A percentile compares a stretch with the other conserved stretches of the same genome.
Conservation (phyloP, 1,140 invertebrate species). For the Neotoxoptera formosana region DNA sequence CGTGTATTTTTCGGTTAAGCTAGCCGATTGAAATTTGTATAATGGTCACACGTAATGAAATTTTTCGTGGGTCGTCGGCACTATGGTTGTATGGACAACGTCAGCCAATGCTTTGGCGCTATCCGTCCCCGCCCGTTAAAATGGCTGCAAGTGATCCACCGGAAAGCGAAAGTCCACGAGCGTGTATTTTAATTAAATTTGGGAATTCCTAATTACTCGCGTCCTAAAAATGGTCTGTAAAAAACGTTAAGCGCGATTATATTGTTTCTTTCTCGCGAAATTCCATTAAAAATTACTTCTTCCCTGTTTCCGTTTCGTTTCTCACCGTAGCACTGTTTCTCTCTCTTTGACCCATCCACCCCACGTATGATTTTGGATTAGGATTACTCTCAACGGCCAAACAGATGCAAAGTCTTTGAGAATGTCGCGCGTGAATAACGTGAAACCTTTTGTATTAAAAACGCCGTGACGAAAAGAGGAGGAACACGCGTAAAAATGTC, state of each 20-base stretch:
- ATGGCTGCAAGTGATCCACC: neutral
- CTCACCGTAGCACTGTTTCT: neutral
- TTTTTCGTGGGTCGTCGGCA: neutral
- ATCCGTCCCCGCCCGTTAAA: neutral
- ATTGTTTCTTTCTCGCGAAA: neutral
- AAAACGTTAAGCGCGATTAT: neutral
- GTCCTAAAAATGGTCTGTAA: neutral
- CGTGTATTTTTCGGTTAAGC: neutral
- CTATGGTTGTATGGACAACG: neutral
- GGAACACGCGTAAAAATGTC: conserved; percentile 52
- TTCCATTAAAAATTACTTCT: conserved; percentile 44
- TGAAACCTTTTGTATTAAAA: conserved; percentile 55
- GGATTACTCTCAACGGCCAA: neutral
- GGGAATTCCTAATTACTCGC: neutral
- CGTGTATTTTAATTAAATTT: conserved; percentile 27
- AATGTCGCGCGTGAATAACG: conserved; percentile 26
- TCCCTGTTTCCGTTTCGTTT: neutral
- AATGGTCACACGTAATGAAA: neutral
- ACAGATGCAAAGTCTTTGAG: conserved; percentile 1
- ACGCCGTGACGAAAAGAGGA: conserved; percentile 48
- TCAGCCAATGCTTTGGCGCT: neutral
- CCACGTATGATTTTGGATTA: neutral
- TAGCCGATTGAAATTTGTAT: neutral
- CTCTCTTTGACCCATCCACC: neutral
- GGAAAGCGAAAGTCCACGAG: neutral